A percentile compares a stretch with the other conserved stretches of the same genome.
phyloP scores from a whole-genome alignment of 2,113 vertebrate species.

The Geothlypis trichas region DNA sequence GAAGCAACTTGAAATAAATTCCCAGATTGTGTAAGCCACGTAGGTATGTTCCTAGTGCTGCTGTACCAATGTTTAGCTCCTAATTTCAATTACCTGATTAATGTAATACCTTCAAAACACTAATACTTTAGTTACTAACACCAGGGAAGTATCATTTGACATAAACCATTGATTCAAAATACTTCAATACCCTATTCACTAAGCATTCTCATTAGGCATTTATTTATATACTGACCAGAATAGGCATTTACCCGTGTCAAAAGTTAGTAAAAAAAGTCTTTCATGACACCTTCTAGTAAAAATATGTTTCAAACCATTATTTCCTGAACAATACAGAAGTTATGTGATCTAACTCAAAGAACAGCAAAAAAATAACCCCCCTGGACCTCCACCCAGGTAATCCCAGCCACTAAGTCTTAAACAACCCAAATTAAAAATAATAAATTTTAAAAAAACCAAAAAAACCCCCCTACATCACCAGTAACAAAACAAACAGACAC shows the following conservation, averaged over 20 bases:
- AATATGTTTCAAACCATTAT: slow-evolving; percentile 7
- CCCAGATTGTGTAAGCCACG: neutral
- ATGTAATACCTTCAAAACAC: neutral
- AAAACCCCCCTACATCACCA: neutral
- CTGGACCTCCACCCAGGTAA: neutral
- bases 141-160: neutral
- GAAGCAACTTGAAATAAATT: neutral
- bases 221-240: slow-evolving; percentile 45
- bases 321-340: neutral
- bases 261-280: neutral
- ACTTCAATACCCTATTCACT: neutral
- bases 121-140: neutral
- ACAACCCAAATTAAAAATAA: neutral
- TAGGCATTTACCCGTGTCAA: slow-evolving; percentile 3
- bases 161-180: neutral
- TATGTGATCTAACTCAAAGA: neutral
- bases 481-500: neutral
- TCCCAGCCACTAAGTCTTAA: neutral
- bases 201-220: neutral
- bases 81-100: neutral
- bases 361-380: neutral
- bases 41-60: neutral
- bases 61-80: neutral
- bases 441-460: neutral
- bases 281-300: slow-evolving; percentile 13